A percentile compares a stretch with the other conserved stretches of the same genome.
Conservation (phyloP, 2,113 vertebrate species). For the Myotis yumanensis region DNA sequence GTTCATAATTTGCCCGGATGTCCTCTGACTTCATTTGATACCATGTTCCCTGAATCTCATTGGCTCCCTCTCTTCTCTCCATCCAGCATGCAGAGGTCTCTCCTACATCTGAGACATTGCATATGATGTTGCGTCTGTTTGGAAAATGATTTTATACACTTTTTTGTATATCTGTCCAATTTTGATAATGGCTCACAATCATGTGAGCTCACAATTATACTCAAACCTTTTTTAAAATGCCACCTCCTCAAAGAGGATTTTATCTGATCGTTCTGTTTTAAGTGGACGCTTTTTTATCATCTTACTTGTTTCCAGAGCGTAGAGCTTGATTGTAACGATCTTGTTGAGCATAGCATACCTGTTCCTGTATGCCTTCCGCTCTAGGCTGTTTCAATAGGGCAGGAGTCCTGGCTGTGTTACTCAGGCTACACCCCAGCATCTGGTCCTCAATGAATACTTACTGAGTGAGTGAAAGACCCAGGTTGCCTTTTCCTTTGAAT, state of each 20-base stretch:
- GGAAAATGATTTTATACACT: neutral
- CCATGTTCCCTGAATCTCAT: neutral
- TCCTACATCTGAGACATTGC: neutral
- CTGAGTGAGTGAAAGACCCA: neutral
- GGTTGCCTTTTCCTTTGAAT: neutral
- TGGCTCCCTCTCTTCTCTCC: neutral
- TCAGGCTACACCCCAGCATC: neutral
- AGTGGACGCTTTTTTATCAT: neutral
- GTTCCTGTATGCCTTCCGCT: neutral
- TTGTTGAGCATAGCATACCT: neutral
- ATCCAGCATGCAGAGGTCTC: neutral
- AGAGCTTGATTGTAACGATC: neutral
- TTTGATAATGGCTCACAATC: neutral
- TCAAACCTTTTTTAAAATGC: neutral
- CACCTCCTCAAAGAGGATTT: neutral
- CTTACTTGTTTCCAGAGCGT: neutral
- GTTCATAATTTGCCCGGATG: neutral
- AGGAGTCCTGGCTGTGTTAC: neutral
- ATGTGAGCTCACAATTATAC: neutral
- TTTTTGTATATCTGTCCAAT: neutral
- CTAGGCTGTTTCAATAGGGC: neutral
- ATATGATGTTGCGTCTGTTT: neutral
- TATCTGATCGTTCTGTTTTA: neutral
- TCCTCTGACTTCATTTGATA: neutral
- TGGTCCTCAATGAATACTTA: neutral